Evolutionary conservation across 2,888 invertebrate genomes (phyloP).

Genomic region (Cordylochernes scorpioides): DNA sequence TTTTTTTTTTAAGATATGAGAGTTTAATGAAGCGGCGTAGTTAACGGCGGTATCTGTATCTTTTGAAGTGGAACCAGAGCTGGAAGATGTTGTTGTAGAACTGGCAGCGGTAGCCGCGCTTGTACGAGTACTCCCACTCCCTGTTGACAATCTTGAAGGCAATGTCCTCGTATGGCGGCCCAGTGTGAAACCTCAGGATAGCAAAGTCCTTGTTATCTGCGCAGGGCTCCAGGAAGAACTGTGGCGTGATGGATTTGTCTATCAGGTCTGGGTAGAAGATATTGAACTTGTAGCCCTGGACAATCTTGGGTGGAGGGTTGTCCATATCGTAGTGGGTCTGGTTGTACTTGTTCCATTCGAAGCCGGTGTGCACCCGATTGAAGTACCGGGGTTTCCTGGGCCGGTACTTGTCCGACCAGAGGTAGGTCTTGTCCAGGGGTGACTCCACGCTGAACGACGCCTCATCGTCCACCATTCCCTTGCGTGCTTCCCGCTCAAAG

Average conservation of each 20-base stretch:
- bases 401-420: slow-evolving; percentile 94
- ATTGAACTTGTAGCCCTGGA: slow-evolving; percentile 99
- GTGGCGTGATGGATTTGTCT: slow-evolving; percentile 67
- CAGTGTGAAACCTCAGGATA: slow-evolving; percentile 77
- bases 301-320: slow-evolving; percentile 98
- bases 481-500: slow-evolving; percentile 49
- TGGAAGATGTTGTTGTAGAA: slow-evolving; percentile 99
- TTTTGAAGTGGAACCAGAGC: slow-evolving; percentile 97
- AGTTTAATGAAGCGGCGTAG: too few species aligned
- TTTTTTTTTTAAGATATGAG: too few species aligned
- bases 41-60: slow-evolving; percentile 61
- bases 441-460: slow-evolving; percentile 74
- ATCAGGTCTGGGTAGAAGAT: slow-evolving; percentile 98
- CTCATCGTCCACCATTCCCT: slow-evolving; percentile 60
- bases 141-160: slow-evolving; percentile 95
- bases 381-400: slow-evolving; percentile 93
- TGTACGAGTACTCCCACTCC: slow-evolving; percentile 98
- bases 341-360: slow-evolving; percentile 99
- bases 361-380: slow-evolving; percentile 71
- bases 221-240: slow-evolving; percentile 69
- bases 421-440: slow-evolving; percentile 41
- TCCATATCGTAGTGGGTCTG: slow-evolving; percentile 99
- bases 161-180: slow-evolving; percentile 96
- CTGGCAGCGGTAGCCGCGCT: slow-evolving; percentile 89
- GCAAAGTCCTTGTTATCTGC: slow-evolving; percentile 82